A percentile compares a stretch with the other conserved stretches of the same genome.
phyloP scores from a whole-genome alignment of 2,113 vertebrate species.

The Sylvilagus bachmani region DNA sequence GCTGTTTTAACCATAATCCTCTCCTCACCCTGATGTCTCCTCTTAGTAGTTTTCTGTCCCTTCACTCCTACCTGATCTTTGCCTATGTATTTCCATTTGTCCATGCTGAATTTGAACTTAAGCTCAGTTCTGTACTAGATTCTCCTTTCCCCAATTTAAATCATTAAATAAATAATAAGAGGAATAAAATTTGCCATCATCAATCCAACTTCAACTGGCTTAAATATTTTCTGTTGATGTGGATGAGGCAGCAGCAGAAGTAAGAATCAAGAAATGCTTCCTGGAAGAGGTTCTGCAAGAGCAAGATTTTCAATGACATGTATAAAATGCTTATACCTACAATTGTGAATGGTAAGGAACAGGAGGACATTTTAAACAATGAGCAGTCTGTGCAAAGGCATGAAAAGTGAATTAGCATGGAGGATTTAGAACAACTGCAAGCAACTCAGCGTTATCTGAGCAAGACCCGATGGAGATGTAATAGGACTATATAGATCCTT shows the following conservation, averaged over 20 bases:
- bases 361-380: background rate
- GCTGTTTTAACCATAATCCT: background rate
- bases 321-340: background rate
- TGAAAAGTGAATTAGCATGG: no score
- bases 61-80: background rate
- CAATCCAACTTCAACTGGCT: background rate
- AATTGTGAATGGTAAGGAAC: background rate
- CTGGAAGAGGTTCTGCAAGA: background rate
- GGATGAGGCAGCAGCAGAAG: background rate
- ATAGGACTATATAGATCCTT: fast-evolving
- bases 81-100: background rate
- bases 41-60: background rate
- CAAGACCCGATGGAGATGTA: background rate
- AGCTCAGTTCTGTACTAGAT: background rate
- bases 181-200: background rate
- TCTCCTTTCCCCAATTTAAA: background rate
- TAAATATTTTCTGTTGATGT: background rate
- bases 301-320: background rate
- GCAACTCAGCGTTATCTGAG: background rate
- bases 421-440: background rate
- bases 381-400: background rate
- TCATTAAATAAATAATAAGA: no score
- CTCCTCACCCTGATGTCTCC: background rate
- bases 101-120: background rate
- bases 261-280: background rate